phyloP scores from a whole-genome alignment of 2,113 vertebrate species.

The Geococcyx californianus region DNA sequence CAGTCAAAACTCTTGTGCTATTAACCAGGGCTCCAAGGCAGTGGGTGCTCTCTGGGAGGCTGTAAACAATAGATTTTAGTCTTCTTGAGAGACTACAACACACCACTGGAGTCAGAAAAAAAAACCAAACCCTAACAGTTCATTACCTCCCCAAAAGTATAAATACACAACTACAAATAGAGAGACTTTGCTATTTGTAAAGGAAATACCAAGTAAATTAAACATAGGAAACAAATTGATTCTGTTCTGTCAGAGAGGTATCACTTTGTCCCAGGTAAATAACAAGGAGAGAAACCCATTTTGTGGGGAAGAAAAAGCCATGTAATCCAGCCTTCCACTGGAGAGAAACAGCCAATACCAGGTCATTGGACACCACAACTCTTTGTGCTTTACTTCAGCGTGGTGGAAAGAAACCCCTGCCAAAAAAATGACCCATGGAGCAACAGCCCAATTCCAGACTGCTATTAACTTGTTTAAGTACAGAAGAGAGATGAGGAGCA shows the following conservation, averaged over 20 bases:
- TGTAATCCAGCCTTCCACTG: neutral
- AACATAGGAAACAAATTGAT: neutral
- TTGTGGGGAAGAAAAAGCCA: neutral
- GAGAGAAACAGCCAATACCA: neutral
- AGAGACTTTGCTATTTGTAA: neutral
- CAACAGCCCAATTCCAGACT: neutral
- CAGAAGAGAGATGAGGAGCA: neutral
- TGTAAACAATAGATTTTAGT: neutral
- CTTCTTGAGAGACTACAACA: neutral
- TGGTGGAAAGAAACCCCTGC: constrained; percentile 23
- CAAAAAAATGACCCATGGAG: neutral
- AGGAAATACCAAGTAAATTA: neutral
- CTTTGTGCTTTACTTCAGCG: neutral
- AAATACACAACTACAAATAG: neutral
- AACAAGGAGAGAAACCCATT: neutral
- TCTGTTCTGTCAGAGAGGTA: neutral
- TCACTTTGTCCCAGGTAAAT: neutral
- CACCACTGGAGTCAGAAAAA: neutral
- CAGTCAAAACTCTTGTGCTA: neutral
- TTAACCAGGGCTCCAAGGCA: neutral
- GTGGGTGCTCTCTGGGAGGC: neutral
- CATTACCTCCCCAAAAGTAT: neutral
- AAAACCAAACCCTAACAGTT: neutral
- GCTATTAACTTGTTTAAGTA: neutral
- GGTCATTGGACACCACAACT: neutral